Base-by-base conservation (phyloP, 2,113 vertebrate species). In the Mesitornis unicolor region DNA sequence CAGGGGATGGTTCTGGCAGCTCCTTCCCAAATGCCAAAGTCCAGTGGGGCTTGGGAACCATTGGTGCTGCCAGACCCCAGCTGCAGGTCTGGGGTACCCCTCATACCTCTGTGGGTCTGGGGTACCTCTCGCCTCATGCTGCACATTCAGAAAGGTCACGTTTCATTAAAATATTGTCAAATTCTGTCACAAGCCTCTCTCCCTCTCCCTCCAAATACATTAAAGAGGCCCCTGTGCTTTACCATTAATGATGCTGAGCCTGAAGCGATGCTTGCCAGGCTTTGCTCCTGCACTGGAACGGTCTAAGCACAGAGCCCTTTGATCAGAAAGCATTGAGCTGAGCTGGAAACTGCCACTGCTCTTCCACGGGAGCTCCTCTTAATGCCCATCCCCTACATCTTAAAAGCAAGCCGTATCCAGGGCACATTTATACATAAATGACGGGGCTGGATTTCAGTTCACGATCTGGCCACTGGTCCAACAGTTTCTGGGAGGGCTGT, bases 71-170 rank as follows among this genome's bases (percentile, higher is more conserved):
- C 75, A 35, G 51, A 16, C 15, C n/a, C 28, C 0, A 3, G 14
- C 50, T 38, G 16, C 13, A 21, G 31, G 18, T 13, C 26, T 6
- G 19, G 47, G 48, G 47, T 12, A 4, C 6, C 47, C 26, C 50
- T 45, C 31, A 3, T 4, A 16, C 17, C 10, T 31, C 11, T n/a
- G n/a, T n/a, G n/a, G 31, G 18, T 13, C 26, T 6, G 19, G 47
- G 48, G 47, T 12, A 4, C 6, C 47, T 26, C 50, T 45, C 31
- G 2, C 17, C 10, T 31, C 11, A n/a, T n/a, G n/a, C n/a, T n/a
- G n/a, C n/a, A n/a, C n/a, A n/a, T n/a, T n/a, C n/a, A n/a, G n/a
- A 0, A 63, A 42, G 47, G 33, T 50, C 38, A 11, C 1, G 0
- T 22, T 79, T 78, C 60, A 50, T 91, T 75, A 64, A 54, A 14